Evolutionary conservation across 37 sponge, comb jelly and placozoan genomes (phyloP).

Genomic region (Dysidea cf. avara): DNA sequence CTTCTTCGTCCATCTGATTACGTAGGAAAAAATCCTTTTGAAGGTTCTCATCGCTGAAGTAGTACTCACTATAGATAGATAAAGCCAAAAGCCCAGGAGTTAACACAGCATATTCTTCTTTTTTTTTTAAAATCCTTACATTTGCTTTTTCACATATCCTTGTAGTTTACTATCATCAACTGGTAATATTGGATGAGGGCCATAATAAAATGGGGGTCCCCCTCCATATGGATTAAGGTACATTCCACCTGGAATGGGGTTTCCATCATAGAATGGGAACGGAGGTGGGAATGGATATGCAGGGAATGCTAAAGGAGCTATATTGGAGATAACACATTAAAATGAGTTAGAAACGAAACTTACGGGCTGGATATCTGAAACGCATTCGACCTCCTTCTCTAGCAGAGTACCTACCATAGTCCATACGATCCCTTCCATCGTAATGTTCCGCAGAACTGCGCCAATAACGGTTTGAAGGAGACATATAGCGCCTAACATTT

Average conservation of each 20-base stretch:
- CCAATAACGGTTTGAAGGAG: no score
- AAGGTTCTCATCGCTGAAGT: conserved; percentile 95
- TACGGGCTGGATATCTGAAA: no score
- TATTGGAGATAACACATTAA: no score
- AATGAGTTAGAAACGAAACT: no score
- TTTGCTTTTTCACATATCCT: conserved; percentile 83
- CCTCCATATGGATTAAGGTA: conserved; percentile 28
- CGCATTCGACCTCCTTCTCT: no score
- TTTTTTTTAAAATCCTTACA: conserved; percentile 42
- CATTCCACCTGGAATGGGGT: not conserved
- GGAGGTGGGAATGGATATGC: no score
- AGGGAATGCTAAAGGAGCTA: no score
- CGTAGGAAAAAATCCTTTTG: conserved; percentile 89
- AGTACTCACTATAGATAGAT: conserved; percentile 80
- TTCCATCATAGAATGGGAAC: no score
- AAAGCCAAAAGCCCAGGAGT: conserved; percentile 5
- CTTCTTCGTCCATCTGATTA: conserved; percentile 92
- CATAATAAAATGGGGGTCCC: conserved; percentile 39
- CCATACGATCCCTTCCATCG: no score
- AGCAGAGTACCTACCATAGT: no score
- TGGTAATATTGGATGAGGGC: conserved; percentile 46
- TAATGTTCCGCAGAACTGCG: no score
- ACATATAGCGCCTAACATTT: no score
- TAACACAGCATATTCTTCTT: not conserved
- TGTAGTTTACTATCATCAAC: conserved; percentile 74